Evolutionary conservation across 1,140 invertebrate genomes (phyloP), one percentile per base, ranked within the genome.

Genomic region (Belonocnema kinseyi): DNA sequence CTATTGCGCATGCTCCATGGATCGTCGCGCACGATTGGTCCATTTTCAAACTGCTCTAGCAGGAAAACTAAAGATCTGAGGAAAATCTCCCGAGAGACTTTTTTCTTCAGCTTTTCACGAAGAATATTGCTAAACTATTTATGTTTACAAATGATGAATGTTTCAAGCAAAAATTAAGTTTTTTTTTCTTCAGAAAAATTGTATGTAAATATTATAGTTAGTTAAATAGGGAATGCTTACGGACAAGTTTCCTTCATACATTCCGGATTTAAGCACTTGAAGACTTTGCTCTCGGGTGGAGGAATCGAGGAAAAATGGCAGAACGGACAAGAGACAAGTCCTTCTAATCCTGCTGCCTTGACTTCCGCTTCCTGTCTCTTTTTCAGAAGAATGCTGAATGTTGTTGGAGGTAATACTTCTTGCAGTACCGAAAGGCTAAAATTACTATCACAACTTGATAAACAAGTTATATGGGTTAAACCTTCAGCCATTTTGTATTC

Each of bases 231-330:
- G 10, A 46, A n/a, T 58, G 77, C 80, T 80, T 79, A 91, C 90
- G 94, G 89, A 86, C 94, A 95, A 7, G 93, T 93, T 80, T 94
- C 93, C 84, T 94, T 94, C 86, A 93, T 92, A 82, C 94, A 95
- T 50, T 94, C 93, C 3, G 92, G 91, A 90, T 95, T 95, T 0
- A 93, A 81, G 79, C 94, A 95, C 75, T 90, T 92, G 80, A 95
- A 94, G 3, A 95, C 87, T 88, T 93, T 94, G 80, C 94, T 93
- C 51, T 92, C 91, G 11, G 90, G 86, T 33, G 93, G 88, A 7
- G 92, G 91, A 82, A 95, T 94, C 19, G 92, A 93, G 21, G 92
- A 92, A 88, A 94, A 95, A 76, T 92, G 92, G 87, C 94, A 95
- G 84, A 94, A 95, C 13, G 94, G 94, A 87, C 94, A 95, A 0